Evolutionary conservation across 2,797 vertebrate species (phyloP), one percentile per base, ranked within the genome.

Genomic region (Parotocinclus haroldoi): DNA sequence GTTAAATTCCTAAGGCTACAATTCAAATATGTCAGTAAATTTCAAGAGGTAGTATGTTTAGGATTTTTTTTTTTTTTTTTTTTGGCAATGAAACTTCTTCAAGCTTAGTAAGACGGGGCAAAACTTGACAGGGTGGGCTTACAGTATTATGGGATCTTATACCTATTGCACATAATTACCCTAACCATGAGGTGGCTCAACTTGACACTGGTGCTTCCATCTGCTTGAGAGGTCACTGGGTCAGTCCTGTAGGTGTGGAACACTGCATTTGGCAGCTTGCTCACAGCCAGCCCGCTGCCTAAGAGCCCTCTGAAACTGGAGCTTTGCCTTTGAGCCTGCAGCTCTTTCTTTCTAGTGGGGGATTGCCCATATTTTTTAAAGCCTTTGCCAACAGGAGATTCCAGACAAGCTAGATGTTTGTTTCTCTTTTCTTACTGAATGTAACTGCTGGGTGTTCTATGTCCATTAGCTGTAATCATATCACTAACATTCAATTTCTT

Each of bases 201-300:
- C 67, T 75, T 77, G 69, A 72, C 55, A 53, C 48, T 40, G 42
- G 68, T 62, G 68, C 60, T 48, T 71, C 53, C 52, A 71, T 62
- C 73, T 73, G 62, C 52, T 60, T 8, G 36, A 12, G 5, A 45
- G 71, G 37, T 49, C 64, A 56, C 6, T 13, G 50, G 71, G 68
- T 70, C 54, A 42, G 44, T 9, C 46, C 63, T 61, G 54, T 55
- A 70, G 66, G 70, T 69, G 58, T 65, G 59, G 61, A 66, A 48
- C 51, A 4, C 37, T 67, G 59, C 78, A 63, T 66, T 27, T 49
- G 64, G 75, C 73, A 73, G 76, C 71, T 73, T 76, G 72, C 14
- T 64, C 53, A 50, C 54, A 55, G 55, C 37, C 65, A 69, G 74
- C 37, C 52, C 58, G 44, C 50, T 10, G 36, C 14, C 38, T 40